Conservation (phyloP, 2,797 vertebrate species). For the Champsocephalus esox region DNA sequence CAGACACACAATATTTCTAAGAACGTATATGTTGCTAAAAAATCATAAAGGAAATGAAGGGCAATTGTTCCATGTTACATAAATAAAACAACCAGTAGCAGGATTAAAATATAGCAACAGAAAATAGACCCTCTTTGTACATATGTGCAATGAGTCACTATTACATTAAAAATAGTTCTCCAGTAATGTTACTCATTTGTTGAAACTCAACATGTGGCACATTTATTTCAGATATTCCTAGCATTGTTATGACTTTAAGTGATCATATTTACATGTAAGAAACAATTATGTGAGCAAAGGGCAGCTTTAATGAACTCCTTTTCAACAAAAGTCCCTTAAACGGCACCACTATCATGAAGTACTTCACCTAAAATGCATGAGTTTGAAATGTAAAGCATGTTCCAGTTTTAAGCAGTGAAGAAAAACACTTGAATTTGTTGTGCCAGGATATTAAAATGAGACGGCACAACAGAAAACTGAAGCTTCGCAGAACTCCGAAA, state of each 20-base stretch:
- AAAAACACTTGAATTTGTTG: slow-evolving; percentile 10
- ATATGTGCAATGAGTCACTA: slow-evolving; percentile 9
- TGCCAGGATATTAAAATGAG: slow-evolving; percentile 10
- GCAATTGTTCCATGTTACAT: neutral
- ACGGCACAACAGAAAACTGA: slow-evolving; percentile 19
- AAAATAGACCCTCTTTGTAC: neutral
- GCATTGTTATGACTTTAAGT: too few relatives aligned
- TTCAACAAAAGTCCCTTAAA: neutral
- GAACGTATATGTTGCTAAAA: too few relatives aligned
- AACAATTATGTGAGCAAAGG: neutral
- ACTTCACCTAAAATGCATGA: slow-evolving; percentile 8
- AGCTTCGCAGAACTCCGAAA: slow-evolving; percentile 12
- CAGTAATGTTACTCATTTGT: neutral
- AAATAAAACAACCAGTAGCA: slow-evolving; percentile 21
- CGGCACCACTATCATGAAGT: neutral
- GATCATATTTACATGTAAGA: too few relatives aligned
- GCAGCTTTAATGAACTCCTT: neutral
- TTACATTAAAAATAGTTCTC: slow-evolving; percentile 1
- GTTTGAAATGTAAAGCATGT: neutral
- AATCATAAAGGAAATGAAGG: neutral
- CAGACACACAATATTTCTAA: neutral
- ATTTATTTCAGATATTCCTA: too few relatives aligned
- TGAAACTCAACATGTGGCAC: too few relatives aligned
- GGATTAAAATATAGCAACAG: neutral
- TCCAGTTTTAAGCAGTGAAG: neutral